phyloP scores from a whole-genome alignment of 2,888 invertebrate species.

The Andricus curvator region DNA sequence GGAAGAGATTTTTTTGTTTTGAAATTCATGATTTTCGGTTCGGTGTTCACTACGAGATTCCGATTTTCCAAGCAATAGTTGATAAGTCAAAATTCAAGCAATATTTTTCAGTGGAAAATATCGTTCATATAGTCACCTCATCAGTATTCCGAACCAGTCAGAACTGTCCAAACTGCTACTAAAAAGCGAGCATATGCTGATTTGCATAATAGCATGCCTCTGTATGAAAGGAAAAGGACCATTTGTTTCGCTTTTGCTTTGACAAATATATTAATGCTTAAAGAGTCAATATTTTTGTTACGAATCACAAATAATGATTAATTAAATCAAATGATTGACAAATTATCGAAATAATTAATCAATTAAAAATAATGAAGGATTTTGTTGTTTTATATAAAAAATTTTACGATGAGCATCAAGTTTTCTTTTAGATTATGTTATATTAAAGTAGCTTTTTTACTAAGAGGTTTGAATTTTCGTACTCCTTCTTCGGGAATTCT shows the following conservation, averaged over 20 bases:
- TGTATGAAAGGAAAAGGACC: conserved; percentile 19
- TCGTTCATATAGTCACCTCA: conserved; percentile 8
- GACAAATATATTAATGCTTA: not conserved
- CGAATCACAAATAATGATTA: not conserved
- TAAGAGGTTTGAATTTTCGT: not conserved
- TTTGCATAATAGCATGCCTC: conserved; percentile 3
- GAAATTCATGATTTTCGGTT: not conserved
- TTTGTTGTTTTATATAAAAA: not conserved
- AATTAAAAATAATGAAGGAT: not conserved
- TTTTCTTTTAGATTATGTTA: not conserved
- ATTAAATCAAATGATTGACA: not conserved
- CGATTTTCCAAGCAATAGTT: not conserved
- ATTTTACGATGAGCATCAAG: not conserved
- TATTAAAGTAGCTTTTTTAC: not conserved
- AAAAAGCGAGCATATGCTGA: conserved; percentile 25
- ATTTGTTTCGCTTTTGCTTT: conserved; percentile 2
- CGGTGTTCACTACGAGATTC: not conserved
- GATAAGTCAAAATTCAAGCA: conserved; percentile 21
- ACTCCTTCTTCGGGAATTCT: conserved; percentile 25
- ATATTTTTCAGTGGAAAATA: conserved; percentile 22
- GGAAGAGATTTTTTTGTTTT: not conserved
- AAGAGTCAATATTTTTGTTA: not conserved
- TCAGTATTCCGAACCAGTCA: conserved; percentile 27
- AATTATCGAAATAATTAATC: not conserved
- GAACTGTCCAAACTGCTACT: conserved; percentile 35